A percentile compares a stretch with the other conserved stretches of the same genome.
Evolutionary conservation across 2,888 invertebrate species (phyloP).

Genomic region (Agriopis aurantiaria): DNA sequence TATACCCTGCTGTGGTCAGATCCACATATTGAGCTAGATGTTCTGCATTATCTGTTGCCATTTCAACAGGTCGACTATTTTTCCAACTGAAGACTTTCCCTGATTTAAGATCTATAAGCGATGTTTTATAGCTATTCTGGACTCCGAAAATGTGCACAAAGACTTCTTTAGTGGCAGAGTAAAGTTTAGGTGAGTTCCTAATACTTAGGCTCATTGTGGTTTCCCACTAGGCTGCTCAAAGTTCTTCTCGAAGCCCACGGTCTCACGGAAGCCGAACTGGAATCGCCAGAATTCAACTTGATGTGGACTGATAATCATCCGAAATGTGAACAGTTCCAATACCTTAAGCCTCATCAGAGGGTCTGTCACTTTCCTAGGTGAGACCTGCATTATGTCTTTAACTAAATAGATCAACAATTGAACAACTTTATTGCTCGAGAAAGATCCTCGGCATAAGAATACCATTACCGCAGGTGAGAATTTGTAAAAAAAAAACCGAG

Average conservation of each 20-base stretch:
- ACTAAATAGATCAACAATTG: neutral
- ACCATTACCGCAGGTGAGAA: neutral
- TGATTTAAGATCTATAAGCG: neutral
- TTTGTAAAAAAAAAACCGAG: neutral
- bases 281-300: slow-evolving; percentile 48
- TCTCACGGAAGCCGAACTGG: slow-evolving; percentile 41
- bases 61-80: neutral
- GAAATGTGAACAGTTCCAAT: slow-evolving; percentile 45
- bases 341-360: slow-evolving; percentile 47
- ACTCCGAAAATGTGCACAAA: neutral
- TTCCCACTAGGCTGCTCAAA: slow-evolving; percentile 43
- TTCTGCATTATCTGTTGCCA: neutral
- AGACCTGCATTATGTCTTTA: slow-evolving; percentile 20
- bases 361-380: slow-evolving; percentile 61
- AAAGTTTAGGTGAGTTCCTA: neutral
- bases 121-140: neutral
- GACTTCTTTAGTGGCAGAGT: neutral
- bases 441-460: neutral
- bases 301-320: slow-evolving; percentile 51
- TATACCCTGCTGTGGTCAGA: neutral
- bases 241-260: slow-evolving; percentile 56
- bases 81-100: neutral
- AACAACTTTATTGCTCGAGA: neutral
- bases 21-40: neutral
- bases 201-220: slow-evolving; percentile 19